Conservation (phyloP, 2,797 vertebrate species). For the Acanthornis magna region DNA sequence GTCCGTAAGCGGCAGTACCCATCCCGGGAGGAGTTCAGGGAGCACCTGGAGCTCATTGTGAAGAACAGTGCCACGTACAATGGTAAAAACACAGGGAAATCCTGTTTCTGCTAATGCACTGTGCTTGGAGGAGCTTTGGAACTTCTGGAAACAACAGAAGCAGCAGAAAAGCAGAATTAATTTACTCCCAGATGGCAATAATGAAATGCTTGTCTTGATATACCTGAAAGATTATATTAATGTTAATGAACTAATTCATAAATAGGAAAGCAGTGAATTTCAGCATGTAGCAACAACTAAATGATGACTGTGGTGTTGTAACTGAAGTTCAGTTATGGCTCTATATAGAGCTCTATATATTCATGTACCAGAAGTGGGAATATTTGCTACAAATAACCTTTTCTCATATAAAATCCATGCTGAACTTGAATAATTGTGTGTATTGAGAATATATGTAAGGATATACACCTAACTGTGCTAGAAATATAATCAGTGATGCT, state of each 20-base stretch:
- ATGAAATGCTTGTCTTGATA: neutral
- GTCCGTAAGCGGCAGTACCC: conserved; percentile 94
- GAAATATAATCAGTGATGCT: neutral
- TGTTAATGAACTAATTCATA: neutral
- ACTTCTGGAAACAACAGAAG: neutral
- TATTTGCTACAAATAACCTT: neutral
- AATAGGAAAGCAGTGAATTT: neutral
- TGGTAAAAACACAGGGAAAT: conserved; percentile 70
- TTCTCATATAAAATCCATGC: neutral
- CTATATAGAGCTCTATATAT: no score
- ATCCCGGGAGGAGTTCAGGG: conserved; percentile 94
- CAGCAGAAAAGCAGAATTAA: neutral
- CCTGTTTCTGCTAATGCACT: neutral
- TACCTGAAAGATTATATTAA: neutral
- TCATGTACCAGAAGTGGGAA: neutral
- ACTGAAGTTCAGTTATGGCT: neutral
- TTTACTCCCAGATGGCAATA: neutral
- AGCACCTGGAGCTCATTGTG: conserved; percentile 91
- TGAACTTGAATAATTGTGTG: neutral
- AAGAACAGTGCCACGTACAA: conserved; percentile 98
- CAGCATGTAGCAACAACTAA: neutral
- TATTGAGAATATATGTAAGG: neutral
- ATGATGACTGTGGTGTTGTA: neutral
- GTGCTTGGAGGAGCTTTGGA: neutral
- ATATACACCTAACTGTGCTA: neutral